Evolutionary conservation across 2,113 vertebrate species (phyloP), one percentile per base, ranked within the genome.

Genomic region (Polyodon spathula): DNA sequence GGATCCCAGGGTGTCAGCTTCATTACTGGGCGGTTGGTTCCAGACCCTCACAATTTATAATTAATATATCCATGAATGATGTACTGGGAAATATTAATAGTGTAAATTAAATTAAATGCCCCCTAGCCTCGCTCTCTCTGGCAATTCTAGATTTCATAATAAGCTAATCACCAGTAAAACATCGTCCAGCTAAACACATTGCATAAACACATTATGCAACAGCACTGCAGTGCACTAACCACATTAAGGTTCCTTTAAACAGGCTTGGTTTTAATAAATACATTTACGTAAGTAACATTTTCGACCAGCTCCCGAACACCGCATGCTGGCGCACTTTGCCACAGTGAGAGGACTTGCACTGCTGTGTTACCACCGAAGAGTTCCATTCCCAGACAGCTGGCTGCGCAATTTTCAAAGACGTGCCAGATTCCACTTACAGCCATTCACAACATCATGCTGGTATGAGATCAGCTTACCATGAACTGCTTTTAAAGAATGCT

Each of bases 371-470:
- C 70, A 67, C 69, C 71, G 73, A 76, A 78, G 69, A 68, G 69
- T 74, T 82, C 81, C 73, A 71, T 77, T 76, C 72, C 73, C 70
- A 64, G 78, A 74, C 76, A 81, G 75, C 69, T 80, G 81, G 78
- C 70, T 76, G 71, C 76, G 75, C 44, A 72, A 75, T 78, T 76
- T 80, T 76, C 75, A 76, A 75, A 63, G 73, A 71, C 63, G 69
- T 74, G 76, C 79, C 82, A 81, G 73, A 80, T 72, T 80, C 73
- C 73, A 73, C 78, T 78, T 76, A 82, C 79, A 73, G 76, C 69
- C 65, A 66, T 76, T 80, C 82, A 81, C 73, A 76, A 78, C n/a
- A 67, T 63, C 68, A 63, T 50, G 7, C 46, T 5, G 8, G 46
- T 50, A 41, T 66, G 67, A 71, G 73, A 70, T 54, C 71, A 66